Base-by-base conservation (phyloP, 2,113 vertebrate species). In the Callospermophilus lateralis region DNA sequence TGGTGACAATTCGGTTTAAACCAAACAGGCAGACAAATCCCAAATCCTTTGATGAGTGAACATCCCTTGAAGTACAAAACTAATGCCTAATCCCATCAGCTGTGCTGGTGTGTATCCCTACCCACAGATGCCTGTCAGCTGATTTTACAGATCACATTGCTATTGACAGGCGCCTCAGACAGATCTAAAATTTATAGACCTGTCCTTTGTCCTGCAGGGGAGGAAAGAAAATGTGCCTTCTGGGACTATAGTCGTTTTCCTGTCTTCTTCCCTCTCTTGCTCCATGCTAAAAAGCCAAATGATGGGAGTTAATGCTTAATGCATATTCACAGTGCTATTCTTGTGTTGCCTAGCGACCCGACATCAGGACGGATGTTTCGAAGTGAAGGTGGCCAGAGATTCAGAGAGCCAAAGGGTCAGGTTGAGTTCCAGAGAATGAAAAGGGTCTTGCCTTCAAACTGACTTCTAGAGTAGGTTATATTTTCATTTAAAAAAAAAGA, bases 51-150 rank as follows among this genome's bases (percentile, higher is more conserved):
- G 95, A 95, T 98, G 84, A 91, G 65, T 90, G 97, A 84, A 78
- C 73, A 92, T 97, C 96, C 90, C 94, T 97, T 95, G 98, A 96
- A 0, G 85, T 63, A 48, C 81, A 92, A 85, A 94, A 94, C 96
- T 96, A 3, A 96, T 76, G 73, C 94, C 87, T 98, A 96, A 98
- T 98, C 97, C 94, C 76, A 37, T 98, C 98, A 98, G 95, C 97
- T 98, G 97, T 4, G 58, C 96, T 94, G 1, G 16, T 96, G 58
- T 0, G 0, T 95, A 92, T 96, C 86, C 53, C 15, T 34, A 88
- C 63, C 72, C 97, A 97, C 93, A 96, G 92, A 90, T 98, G 97
- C 89, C 93, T 89, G 95, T 98, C 98, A 98, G 97, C 97, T 98
- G 97, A 98, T 98, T 97, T 91, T 94, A 65, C 90, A 98, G 93